Conservation (phyloP, 37 sponge, comb jelly and placozoan species). For the Haliclona indistincta region DNA sequence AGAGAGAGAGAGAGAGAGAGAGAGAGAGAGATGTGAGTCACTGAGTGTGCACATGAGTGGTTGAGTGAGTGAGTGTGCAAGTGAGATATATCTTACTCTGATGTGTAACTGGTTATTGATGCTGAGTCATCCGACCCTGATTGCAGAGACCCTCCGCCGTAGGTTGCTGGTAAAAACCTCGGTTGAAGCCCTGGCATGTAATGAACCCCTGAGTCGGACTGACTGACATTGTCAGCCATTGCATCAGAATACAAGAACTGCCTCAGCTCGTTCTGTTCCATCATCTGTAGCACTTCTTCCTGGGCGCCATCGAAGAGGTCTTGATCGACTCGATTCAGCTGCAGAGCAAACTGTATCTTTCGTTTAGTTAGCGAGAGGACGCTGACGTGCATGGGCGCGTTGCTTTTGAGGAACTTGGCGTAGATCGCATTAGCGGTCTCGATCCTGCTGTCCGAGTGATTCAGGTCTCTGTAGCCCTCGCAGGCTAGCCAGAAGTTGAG, state of each 20-base stretch:
- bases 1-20: constrained; percentile 2
- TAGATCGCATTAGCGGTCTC: constrained; percentile 48
- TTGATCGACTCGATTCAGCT: neutral
- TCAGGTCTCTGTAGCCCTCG: constrained; percentile 24
- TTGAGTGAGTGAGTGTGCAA: too few species aligned
- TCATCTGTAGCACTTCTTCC: constrained; percentile 37
- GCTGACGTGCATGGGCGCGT: constrained; percentile 41
- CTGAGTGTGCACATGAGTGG: too few species aligned
- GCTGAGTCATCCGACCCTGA: constrained; percentile 58
- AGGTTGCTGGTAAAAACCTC: neutral
- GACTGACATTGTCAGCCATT: neutral
- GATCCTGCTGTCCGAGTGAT: neutral
- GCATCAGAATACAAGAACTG: constrained; percentile 58
- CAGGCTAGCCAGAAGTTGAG: constrained; percentile 71
- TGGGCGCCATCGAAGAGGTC: constrained; percentile 53
- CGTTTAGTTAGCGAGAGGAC: constrained; percentile 12
- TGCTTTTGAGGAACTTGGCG: constrained; percentile 47
- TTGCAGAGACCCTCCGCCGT: constrained; percentile 54
- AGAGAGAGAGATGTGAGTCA: constrained; percentile 20
- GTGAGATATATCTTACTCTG: constrained; percentile 42
- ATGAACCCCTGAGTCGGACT: constrained; percentile 5
- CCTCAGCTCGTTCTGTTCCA: constrained; percentile 57
- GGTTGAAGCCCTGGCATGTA: too few species aligned
- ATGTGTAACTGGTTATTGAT: constrained; percentile 36
- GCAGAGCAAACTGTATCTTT: constrained; percentile 26